phyloP scores from a whole-genome alignment of 2,888 invertebrate genomes.

The Agrotis puta region DNA sequence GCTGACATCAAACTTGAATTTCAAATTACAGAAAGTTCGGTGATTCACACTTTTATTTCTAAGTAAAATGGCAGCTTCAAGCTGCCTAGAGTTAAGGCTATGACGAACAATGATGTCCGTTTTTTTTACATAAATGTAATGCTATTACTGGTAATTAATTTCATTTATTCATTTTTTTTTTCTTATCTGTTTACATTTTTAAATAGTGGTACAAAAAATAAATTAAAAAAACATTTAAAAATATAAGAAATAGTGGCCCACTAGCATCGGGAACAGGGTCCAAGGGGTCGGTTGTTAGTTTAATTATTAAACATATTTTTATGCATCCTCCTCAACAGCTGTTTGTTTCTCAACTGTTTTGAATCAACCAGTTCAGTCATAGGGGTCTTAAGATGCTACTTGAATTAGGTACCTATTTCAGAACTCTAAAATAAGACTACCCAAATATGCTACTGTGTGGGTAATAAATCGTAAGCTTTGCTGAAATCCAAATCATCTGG shows the following conservation, averaged over 20 bases:
- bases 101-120: background rate
- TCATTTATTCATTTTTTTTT: too few relatives aligned
- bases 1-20: background rate
- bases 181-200: too few relatives aligned
- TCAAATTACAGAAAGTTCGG: too few relatives aligned
- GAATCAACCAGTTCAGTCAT: background rate
- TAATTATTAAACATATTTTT: too few relatives aligned
- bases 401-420: background rate
- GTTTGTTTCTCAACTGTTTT: background rate
- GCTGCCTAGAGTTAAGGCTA: background rate
- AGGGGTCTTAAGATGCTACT: background rate
- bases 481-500: conserved; percentile 2
- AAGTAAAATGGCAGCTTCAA: background rate
- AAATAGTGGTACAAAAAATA: too few relatives aligned
- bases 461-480: background rate
- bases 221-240: too few relatives aligned
- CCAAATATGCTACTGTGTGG: too few relatives aligned
- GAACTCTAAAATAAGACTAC: background rate
- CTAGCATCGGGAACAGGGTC: too few relatives aligned
- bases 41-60: background rate
- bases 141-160: background rate
- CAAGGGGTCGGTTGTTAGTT: too few relatives aligned
- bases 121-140: background rate
- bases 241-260: too few relatives aligned
- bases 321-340: background rate